Conservation (phyloP, 1,140 invertebrate species). For the Neodiprion pinetum region DNA sequence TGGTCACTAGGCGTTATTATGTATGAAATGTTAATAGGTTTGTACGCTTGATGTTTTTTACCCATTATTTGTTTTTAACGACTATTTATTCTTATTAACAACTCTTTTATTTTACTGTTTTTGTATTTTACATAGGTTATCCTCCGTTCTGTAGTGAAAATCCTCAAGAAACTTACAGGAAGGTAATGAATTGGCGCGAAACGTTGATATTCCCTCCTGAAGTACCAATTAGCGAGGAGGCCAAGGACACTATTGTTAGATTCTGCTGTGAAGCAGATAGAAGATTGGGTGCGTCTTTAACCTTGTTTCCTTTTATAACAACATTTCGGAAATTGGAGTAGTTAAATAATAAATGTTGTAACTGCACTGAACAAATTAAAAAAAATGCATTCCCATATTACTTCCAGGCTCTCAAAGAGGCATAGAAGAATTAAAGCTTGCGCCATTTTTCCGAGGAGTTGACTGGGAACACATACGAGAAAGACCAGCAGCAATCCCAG, state of each 20-base stretch:
- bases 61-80: conserved; percentile 5
- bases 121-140: conserved; percentile 73
- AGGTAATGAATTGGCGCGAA: conserved; percentile 99
- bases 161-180: conserved; percentile 98
- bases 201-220: conserved; percentile 98
- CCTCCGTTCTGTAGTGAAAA: conserved; percentile 99
- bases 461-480: conserved; percentile 98
- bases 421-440: conserved; percentile 85
- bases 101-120: not conserved
- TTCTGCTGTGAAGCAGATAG: conserved; percentile 97
- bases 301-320: not conserved
- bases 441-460: conserved; percentile 89
- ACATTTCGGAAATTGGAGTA: too few relatives aligned
- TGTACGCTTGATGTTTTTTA: conserved; percentile 29
- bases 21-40: conserved; percentile 99
- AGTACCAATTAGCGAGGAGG: conserved; percentile 96
- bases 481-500: conserved; percentile 95
- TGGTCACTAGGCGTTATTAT: conserved; percentile 99
- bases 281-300: conserved; percentile 59
- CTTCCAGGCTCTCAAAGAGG: conserved; percentile 82
- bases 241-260: conserved; percentile 83
- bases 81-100: conserved; percentile 10
- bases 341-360: too few relatives aligned
- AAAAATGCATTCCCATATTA: too few relatives aligned
- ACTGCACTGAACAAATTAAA: too few relatives aligned